These are phyloP conservation scores for Muschampia plurimacula DNA, from an alignment of 2,888 invertebrate genomes.

Conservation along the genomic window DNA sequence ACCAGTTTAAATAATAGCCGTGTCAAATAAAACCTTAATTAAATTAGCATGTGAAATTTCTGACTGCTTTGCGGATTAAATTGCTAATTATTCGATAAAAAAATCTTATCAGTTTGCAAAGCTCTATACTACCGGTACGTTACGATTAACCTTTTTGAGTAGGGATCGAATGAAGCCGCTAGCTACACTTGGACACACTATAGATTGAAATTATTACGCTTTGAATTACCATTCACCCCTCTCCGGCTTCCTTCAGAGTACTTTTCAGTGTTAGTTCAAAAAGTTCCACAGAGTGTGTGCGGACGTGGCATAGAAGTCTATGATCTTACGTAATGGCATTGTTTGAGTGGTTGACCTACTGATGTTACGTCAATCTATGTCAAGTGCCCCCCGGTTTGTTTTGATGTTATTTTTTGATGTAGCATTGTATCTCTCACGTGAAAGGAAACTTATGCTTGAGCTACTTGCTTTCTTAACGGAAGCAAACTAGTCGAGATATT, in stretches of 20 bases:
- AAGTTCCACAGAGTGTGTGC: constrained; percentile 9
- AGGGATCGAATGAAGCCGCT: too few relatives aligned
- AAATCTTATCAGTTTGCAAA: too few relatives aligned
- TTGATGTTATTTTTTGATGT: constrained; percentile 30
- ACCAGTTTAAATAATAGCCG: too few relatives aligned
- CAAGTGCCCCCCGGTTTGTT: constrained; percentile 23
- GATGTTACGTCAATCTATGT: constrained; percentile 37
- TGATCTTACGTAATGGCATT: constrained; percentile 30
- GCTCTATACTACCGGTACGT: too few relatives aligned
- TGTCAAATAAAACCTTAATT: too few relatives aligned
- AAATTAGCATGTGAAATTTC: too few relatives aligned
- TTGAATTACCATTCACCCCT: too few relatives aligned
- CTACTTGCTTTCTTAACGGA: constrained; percentile 16
- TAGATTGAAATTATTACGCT: too few relatives aligned
- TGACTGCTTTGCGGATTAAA: too few relatives aligned
- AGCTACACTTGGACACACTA: too few relatives aligned
- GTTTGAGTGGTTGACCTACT: constrained; percentile 34
- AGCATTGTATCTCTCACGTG: constrained; percentile 20
- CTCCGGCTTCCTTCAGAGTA: neutral
- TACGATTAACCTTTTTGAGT: too few relatives aligned
- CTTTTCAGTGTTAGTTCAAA: neutral
- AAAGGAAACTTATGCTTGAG: constrained; percentile 11
- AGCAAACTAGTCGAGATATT: neutral
- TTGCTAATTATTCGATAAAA: too few relatives aligned
- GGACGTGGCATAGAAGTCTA: constrained; percentile 16